These are phyloP conservation scores for Tinamus major DNA, from an alignment of 2,797 vertebrate species.

Conservation along the genomic window DNA sequence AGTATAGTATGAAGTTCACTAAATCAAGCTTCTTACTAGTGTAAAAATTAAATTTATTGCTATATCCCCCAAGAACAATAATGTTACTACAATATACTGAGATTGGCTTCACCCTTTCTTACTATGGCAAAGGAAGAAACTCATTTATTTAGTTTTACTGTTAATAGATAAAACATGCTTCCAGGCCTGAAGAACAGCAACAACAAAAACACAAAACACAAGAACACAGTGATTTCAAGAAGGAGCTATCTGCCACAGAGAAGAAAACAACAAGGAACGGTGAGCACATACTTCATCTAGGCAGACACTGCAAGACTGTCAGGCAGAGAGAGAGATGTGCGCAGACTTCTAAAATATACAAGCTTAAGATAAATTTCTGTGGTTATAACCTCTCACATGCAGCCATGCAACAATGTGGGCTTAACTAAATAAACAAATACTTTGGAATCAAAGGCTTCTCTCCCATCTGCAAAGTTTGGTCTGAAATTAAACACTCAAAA, in stretches of 20 bases:
- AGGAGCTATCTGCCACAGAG: background rate
- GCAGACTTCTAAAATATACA: background rate
- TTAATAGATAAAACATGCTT: background rate
- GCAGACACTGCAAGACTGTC: background rate
- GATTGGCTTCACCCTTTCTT: background rate
- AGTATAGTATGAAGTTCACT: background rate
- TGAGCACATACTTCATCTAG: background rate
- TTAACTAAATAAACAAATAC: background rate
- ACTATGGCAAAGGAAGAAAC: background rate
- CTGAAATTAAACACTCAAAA: background rate
- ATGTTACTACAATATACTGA: background rate
- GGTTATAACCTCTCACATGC: background rate
- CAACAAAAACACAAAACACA: fast-evolving
- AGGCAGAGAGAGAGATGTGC: background rate
- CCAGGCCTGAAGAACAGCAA: background rate
- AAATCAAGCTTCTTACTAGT: background rate
- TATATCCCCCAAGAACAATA: background rate
- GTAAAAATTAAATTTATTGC: background rate
- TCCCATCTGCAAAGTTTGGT: background rate
- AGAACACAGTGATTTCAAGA: background rate
- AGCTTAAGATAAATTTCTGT: background rate
- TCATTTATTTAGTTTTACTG: background rate
- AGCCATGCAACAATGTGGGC: fast-evolving
- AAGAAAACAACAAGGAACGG: background rate
- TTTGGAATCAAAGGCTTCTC: background rate